Evolutionary conservation across 2,797 vertebrate genomes (phyloP), one percentile per base, ranked within the genome.

Genomic region (Psittacula derbiana): DNA sequence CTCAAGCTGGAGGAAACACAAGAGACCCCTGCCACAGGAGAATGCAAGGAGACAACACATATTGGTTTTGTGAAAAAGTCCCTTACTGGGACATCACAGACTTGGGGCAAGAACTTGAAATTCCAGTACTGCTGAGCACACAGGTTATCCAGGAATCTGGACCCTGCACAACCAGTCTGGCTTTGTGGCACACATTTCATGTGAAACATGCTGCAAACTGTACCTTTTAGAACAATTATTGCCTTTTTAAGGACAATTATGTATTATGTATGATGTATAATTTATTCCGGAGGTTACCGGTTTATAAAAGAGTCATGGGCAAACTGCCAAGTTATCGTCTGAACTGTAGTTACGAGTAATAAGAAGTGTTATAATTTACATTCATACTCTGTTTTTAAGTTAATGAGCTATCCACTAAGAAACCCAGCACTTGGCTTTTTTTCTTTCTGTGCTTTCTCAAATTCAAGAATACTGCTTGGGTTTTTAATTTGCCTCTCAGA

Each of bases 281-380:
- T 97, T 97, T 97, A 95, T 98, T 96, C 94, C 52, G 62, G 96
- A 97, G 93, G 93, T 97, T 92, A 97, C 92, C 87, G 86, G 89
- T 96, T 97, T 96, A 96, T 97, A 96, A 96, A 97, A 94, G 92
- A 95, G 86, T 90, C 7, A 0, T 92, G 90, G 97, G 97, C 95
- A 97, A 96, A 79, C 94, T 60, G 97, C 97, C 98, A 98, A 97
- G 93, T 95, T 94, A 94, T 78, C 89, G 3, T 97, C 94, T 97
- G 97, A 97, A 97, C 96, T 95, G 84, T 90, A 96, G 96, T 97
- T 97, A 97, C 94, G 97, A 97, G 96, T 95, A 97, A 97, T 98
- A 98, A 98, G 91, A 96, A 97, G 96, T 89, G 94, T 95, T 97
- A 97, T 97, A 97, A 97, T 98, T 98, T 97, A 97, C 96, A 97